phyloP scores from a whole-genome alignment of 2,888 invertebrate species.

The Campoplex nolae region DNA sequence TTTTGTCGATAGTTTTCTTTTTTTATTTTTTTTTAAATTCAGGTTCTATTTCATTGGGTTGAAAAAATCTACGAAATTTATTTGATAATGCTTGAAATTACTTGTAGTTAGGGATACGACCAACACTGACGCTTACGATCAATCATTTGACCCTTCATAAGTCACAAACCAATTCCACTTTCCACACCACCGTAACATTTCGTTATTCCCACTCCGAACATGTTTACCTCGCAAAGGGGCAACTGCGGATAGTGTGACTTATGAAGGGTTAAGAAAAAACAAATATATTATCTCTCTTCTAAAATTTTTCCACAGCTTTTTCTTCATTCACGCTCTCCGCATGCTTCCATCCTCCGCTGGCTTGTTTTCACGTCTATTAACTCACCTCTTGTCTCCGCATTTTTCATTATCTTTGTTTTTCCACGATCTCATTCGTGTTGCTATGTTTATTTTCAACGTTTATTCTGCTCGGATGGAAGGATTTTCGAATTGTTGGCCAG shows the following conservation, averaged over 20 bases:
- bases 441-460: not conserved
- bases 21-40: not conserved
- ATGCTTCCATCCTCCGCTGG: slow-evolving; percentile 21
- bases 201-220: not conserved
- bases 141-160: slow-evolving; percentile 27
- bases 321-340: slow-evolving; percentile 40
- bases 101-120: slow-evolving; percentile 54
- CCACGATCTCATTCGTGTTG: not conserved
- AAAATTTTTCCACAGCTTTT: slow-evolving; percentile 46
- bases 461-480: not conserved
- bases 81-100: slow-evolving; percentile 34
- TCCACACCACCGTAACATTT: not conserved
- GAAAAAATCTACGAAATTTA: slow-evolving; percentile 22
- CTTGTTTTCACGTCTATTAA: slow-evolving; percentile 33
- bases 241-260: slow-evolving; percentile 19
- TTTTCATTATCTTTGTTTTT: not conserved
- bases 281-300: slow-evolving; percentile 9
- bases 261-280: not conserved
- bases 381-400: slow-evolving; percentile 8
- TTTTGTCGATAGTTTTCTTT: slow-evolving; percentile 28
- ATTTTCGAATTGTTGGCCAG: slow-evolving; percentile 1
- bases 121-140: slow-evolving; percentile 56
- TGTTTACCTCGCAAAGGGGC: not conserved
- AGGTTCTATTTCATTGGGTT: slow-evolving; percentile 27
- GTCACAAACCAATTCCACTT: not conserved